Evolutionary conservation across 2,113 vertebrate genomes (phyloP).

Genomic region (Eulemur rufifrons): DNA sequence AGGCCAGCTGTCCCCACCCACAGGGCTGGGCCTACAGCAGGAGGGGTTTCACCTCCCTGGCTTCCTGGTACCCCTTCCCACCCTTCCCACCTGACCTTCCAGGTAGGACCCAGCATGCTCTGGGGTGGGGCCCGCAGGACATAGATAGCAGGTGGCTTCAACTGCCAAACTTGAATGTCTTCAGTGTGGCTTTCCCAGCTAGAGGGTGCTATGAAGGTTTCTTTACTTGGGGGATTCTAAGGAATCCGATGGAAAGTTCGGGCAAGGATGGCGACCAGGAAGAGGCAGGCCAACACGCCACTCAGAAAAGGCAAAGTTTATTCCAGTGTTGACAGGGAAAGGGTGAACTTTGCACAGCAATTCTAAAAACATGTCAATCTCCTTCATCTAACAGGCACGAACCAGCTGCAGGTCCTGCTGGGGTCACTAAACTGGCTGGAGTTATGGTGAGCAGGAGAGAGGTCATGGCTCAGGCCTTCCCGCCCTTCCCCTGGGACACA

Average conservation of each 20-base stretch:
- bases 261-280: background rate
- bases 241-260: accelerated
- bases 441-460: background rate
- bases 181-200: background rate
- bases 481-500: conserved; percentile 85
- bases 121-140: background rate
- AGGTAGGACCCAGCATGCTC: background rate
- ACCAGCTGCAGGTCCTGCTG: accelerated
- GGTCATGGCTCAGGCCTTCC: conserved; percentile 69
- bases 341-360: background rate
- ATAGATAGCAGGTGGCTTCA: background rate
- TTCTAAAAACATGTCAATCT: background rate
- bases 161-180: background rate
- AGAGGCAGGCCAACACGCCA: background rate
- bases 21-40: background rate
- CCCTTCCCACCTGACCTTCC: background rate
- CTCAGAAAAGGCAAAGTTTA: conserved; percentile 61
- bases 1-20: background rate
- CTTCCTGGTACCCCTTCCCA: background rate
- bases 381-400: background rate
- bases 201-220: background rate
- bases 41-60: background rate
- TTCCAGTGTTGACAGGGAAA: conserved; percentile 22
- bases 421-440: background rate
- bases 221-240: background rate